Base-by-base conservation (phyloP, 2,113 vertebrate species). In the Garra rufa region DNA sequence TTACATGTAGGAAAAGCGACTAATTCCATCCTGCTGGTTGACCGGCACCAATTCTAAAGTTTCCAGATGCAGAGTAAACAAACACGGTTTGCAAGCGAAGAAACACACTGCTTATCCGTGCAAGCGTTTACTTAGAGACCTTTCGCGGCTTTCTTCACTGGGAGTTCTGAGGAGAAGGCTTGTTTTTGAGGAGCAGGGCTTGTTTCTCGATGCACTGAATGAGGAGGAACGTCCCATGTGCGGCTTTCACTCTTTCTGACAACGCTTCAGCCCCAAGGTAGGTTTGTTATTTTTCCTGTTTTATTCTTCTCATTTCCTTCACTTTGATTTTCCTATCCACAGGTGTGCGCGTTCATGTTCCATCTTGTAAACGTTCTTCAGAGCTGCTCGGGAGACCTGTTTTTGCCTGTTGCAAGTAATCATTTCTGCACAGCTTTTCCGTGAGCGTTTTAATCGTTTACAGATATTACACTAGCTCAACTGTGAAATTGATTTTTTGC, bases 291-390 rank as follows among this genome's bases (percentile, higher is more conserved):
- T 81, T 59, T 76, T 67, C 79, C 19, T 9, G 48, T 63, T 55
- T 55, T 50, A 50, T 85, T 46, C 21, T 50, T 30, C 44, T n/a
- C 30, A 44, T 67, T 43, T 34, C 48, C 15, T 76, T 57, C 75
- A 57, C 75, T 57, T 77, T 9, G 11, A 48, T 52, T 90, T 88
- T 89, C 21, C 15, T 80, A 75, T 88, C 90, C 79, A 93, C 93
- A 93, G 92, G 92, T 94, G 93, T 90, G 90, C 83, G 44, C 15
- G 63, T 52, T 21, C 38, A 21, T 83, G 55, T 77, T 79, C n/a
- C 10, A 24, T 67, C 24, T 74, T 7, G 48, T 83, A 3, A 81
- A 74, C 70, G 17, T 52, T 70, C 1, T 3, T 26, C 11, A 17
- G 30, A 38, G 43, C 59, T 78, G 55, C 55, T 78, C 55, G 61